These are phyloP conservation scores for Etheostoma cragini DNA, from an alignment of 2,113 vertebrate genomes.

Conservation along the genomic window DNA sequence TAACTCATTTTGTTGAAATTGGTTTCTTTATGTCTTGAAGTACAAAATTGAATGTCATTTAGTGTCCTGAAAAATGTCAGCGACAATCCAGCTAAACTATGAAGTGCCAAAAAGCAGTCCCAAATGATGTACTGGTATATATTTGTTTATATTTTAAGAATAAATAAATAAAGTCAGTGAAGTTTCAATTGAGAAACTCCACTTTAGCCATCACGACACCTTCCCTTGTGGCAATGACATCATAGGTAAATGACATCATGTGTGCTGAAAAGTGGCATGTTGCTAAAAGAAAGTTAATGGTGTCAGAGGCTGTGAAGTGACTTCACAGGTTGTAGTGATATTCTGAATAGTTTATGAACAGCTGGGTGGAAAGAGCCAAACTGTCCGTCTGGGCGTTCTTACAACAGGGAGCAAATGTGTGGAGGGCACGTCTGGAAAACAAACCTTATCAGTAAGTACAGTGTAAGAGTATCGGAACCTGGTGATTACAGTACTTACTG, in stretches of 20 bases:
- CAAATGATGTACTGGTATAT: background rate
- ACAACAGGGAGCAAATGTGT: background rate
- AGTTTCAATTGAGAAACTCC: background rate
- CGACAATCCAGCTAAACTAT: too few species aligned
- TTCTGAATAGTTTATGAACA: conserved; percentile 62
- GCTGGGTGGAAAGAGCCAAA: conserved; percentile 36
- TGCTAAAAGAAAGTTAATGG: conserved; percentile 43
- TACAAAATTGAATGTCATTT: background rate
- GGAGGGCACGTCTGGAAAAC: background rate
- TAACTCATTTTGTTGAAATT: too few species aligned
- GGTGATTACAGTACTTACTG: background rate
- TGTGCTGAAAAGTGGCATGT: background rate
- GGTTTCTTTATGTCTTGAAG: too few species aligned
- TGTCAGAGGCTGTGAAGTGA: conserved; percentile 46
- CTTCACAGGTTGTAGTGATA: conserved; percentile 26
- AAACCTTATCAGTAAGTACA: background rate
- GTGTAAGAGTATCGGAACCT: background rate
- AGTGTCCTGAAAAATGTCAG: background rate
- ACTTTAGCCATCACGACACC: background rate
- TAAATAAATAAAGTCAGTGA: background rate
- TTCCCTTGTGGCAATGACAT: conserved; percentile 16
- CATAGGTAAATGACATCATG: conserved; percentile 48
- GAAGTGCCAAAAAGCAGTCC: background rate
- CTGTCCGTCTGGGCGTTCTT: conserved; percentile 21
- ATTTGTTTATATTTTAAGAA: background rate